Evolutionary conservation across 2,113 vertebrate genomes (phyloP), one percentile per base, ranked within the genome.

Genomic region (Hiodon alosoides): DNA sequence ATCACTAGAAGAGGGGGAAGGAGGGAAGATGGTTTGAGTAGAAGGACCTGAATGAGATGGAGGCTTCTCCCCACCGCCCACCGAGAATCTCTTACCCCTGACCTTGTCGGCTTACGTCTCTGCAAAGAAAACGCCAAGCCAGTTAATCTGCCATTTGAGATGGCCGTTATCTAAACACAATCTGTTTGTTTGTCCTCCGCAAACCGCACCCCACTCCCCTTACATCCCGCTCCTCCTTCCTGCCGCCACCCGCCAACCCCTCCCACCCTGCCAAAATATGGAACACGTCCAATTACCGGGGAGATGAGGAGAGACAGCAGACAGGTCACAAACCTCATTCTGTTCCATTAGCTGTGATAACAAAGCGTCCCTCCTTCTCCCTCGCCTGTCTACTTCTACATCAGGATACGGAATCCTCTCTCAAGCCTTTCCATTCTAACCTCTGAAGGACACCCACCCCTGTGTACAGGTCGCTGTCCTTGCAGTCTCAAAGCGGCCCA

Each of bases 81-180:
- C 86, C 80, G 82, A 81, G 82, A 87, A 86, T 87, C 85, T 84
- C 87, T 85, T 87, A 86, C 83, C 81, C 69, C 82, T 91, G 89
- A 90, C 88, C 91, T 91, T 91, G 90, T 90, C 90, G 86, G 86
- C 85, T 69, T 75, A 84, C 81, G 81, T 83, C 84, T 90, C 89
- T 86, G 81, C 78, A 85, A 87, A 89, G 87, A 87, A 88, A 88
- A 89, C 88, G 90, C 90, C 86, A 85, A 84, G 85, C 85, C 86
- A 90, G 88, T 89, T 92, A 90, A 90, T 89, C 87, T 87, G 85
- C 88, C 89, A 91, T 91, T 91, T 87, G 88, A 89, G 89, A 90
- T 89, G 87, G 87, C 86, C 86, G 88, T 91, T 89, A 91, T 92
- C 89, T 91, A 89, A 92, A 92, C 89, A 90, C 88, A 89, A 89